Base-by-base conservation (phyloP, 1,140 invertebrate species). In the Babylonia areolata region DNA sequence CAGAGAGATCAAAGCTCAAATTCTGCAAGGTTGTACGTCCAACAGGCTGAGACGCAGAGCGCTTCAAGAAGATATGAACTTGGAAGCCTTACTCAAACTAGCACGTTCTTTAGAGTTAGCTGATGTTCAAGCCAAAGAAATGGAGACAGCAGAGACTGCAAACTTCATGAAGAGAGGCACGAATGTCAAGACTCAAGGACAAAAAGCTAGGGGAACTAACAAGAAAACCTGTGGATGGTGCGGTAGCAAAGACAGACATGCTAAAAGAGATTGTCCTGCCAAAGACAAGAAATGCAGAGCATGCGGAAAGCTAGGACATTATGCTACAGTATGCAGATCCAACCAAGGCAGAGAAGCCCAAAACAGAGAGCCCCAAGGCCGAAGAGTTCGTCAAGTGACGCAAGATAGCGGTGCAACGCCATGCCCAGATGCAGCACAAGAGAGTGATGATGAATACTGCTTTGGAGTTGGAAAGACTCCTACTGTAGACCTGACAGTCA, bases 1-100 rank as follows among this genome's bases (percentile, higher is more conserved):
- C 58, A 69, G 58, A 69, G 58, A 69, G 58, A 69, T 69, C 58
- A 69, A 69, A 69, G 58, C 58, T 5, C 58, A 69, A 31, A 46
- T 46, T 46, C 42, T 46, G 42, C 42, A 46, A 46, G 42, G 42
- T 46, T 46, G 42, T 46, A 46, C 42, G 5, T 46, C 58, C 42
- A 46, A 46, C 42, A 46, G 42, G 42, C 42, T 46, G 42, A 46
- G 42, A 46, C 42, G 42, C 42, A 46, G 58, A 23, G 58, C 58
- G n/a, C 58, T 69, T 69, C 58, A 31, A 28, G 58, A 69, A 23
- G 58, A 69, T 23, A 69, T 69, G 58, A 69, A 23, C 20, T 31
- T 69, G 58, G n/a, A 23, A 31, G 20, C 20, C 20, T 23, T 69
- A 31, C 58, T 69, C 20, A 31, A 69, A 23, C 20, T 31, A 28